Evolutionary conservation across 2,113 vertebrate species (phyloP).

Genomic region (Tamias sibiricus): DNA sequence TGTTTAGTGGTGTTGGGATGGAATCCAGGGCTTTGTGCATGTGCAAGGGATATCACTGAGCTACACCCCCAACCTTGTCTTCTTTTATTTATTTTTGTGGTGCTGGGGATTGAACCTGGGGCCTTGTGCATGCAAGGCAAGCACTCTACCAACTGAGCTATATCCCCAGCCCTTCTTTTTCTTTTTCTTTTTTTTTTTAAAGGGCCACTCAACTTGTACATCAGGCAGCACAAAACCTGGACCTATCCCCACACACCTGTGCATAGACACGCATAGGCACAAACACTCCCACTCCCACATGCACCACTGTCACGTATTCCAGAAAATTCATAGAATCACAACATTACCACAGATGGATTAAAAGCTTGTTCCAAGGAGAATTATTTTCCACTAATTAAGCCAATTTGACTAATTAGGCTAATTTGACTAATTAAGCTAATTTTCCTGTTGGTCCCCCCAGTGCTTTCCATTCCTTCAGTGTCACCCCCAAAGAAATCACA

Average conservation of each 20-base stretch:
- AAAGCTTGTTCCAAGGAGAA: background rate
- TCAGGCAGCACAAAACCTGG: background rate
- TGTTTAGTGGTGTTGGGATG: background rate
- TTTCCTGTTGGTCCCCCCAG: background rate
- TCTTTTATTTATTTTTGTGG: too few species aligned
- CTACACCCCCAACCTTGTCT: too few species aligned
- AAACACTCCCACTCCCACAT: background rate
- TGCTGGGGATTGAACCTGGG: background rate
- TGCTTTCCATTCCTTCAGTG: background rate
- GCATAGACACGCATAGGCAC: background rate
- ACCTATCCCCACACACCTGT: background rate
- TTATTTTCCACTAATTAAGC: slow-evolving; percentile 1
- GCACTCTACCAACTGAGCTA: too few species aligned
- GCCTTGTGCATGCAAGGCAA: too few species aligned
- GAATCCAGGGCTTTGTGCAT: background rate
- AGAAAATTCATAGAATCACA: slow-evolving; percentile 6
- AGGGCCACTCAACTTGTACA: background rate
- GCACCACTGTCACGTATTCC: background rate
- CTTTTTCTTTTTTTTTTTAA: background rate
- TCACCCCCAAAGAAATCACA: background rate
- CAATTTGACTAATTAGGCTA: slow-evolving; percentile 36
- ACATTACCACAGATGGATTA: background rate
- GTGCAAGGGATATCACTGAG: too few species aligned
- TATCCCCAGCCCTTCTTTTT: background rate
- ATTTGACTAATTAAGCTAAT: slow-evolving; percentile 29